A percentile compares a stretch with the other conserved stretches of the same genome.
Conservation (phyloP, 2,888 invertebrate genomes). For the Plebejus melissa region DNA sequence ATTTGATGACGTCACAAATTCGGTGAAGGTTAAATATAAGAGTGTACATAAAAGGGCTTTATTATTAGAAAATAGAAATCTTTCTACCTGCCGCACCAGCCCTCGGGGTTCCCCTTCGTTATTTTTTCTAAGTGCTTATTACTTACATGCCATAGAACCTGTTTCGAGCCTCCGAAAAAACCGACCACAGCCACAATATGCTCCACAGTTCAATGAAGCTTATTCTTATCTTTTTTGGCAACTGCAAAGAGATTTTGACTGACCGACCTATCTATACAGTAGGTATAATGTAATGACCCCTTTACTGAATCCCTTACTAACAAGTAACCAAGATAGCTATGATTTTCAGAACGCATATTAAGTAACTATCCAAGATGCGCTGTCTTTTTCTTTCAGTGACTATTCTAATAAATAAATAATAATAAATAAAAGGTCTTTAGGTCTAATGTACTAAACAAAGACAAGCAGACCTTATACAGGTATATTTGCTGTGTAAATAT, state of each 20-base stretch:
- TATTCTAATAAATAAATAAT: too few relatives aligned
- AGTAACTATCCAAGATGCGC: too few relatives aligned
- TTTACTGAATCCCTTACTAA: too few relatives aligned
- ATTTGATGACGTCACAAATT: not conserved
- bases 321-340: too few relatives aligned
- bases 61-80: slow-evolving; percentile 22
- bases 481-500: too few relatives aligned
- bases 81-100: slow-evolving; percentile 21
- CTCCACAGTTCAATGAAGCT: not conserved
- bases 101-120: slow-evolving; percentile 21
- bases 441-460: too few relatives aligned
- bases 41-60: not conserved
- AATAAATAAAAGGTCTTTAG: too few relatives aligned
- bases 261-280: too few relatives aligned
- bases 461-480: too few relatives aligned
- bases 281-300: too few relatives aligned
- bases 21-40: not conserved
- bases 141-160: slow-evolving; percentile 26
- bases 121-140: slow-evolving; percentile 24
- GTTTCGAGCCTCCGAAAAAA: slow-evolving; percentile 22
- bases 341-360: too few relatives aligned
- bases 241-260: not conserved
- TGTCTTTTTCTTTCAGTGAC: too few relatives aligned
- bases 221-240: not conserved
- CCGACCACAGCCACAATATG: not conserved